Evolutionary conservation across 1,140 invertebrate genomes (phyloP), one percentile per base, ranked within the genome.

Genomic region (Drosophila simulans): DNA sequence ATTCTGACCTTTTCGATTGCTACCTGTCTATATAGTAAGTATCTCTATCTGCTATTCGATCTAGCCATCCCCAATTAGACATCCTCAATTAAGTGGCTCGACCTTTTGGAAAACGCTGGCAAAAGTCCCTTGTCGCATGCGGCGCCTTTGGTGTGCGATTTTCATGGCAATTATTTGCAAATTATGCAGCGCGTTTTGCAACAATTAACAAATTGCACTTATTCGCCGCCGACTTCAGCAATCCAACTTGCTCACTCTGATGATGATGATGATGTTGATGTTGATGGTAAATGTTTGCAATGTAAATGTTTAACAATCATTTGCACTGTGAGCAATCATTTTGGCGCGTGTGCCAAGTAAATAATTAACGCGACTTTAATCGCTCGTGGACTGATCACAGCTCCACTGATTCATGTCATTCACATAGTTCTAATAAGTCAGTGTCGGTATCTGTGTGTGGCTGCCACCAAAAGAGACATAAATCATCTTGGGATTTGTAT

Each of bases 161-260:
- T 71, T 58, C 52, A 75, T 72, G 25, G 80, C 84, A 88, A 88
- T 88, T 88, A 88, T 84, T 70, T 74, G 60, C 59, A 80, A 88
- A 88, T 83, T 88, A 83, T 88, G 84, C 84, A 69, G 57, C 72
- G 62, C 64, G 60, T 72, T 82, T 76, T 88, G 76, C 72, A 89
- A 80, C 80, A 89, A 89, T 89, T 89, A 90, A 74, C 73, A 89
- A 84, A 89, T 80, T 84, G 77, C 72, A 78, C 77, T 77, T 65
- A 79, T 79, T 79, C 57, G 39, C 54, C 25, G 51, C 48, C 74
- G 77, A 79, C 40, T 60, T 49, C 62, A 56, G 76, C 62, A n/a
- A 17, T 22, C 43, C 20, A 46, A 49, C 54, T 42, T 68, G 43
- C 69, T 83, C 48, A 46, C 74, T 57, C 31, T 27, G 55, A 53